phyloP scores from a whole-genome alignment of 1,140 invertebrate species.

The Eupristina koningsbergeri region DNA sequence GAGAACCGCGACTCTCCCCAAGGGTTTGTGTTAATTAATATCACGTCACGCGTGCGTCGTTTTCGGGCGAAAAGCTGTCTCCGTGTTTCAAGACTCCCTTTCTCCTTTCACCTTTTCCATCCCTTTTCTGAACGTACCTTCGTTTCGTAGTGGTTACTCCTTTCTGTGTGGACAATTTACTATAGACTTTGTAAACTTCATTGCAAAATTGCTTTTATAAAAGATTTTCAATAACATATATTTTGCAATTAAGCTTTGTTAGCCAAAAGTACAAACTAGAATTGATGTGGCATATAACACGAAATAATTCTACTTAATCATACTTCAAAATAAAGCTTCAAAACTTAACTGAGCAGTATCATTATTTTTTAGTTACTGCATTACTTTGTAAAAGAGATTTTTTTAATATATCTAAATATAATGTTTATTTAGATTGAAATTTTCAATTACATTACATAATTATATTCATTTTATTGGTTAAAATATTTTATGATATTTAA shows the following conservation, averaged over 20 bases:
- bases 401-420: no score
- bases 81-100: conserved; percentile 54
- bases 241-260: background rate
- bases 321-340: no score
- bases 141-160: background rate
- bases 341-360: no score
- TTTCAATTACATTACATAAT: no score
- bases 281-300: background rate
- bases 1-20: conserved; percentile 54
- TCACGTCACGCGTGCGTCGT: conserved; percentile 68
- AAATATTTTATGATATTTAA: no score
- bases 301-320: no score
- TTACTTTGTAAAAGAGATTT: no score
- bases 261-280: background rate
- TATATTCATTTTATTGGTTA: no score
- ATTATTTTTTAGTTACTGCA: no score
- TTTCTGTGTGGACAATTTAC: background rate
- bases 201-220: background rate
- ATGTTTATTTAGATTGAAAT: no score
- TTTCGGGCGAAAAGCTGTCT: conserved; percentile 69
- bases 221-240: background rate
- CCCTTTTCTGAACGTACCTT: background rate
- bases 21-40: conserved; percentile 74
- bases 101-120: background rate
- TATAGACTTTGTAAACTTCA: background rate